Conservation (phyloP, 2,888 invertebrate genomes). For the Dolichopus griseipennis region DNA sequence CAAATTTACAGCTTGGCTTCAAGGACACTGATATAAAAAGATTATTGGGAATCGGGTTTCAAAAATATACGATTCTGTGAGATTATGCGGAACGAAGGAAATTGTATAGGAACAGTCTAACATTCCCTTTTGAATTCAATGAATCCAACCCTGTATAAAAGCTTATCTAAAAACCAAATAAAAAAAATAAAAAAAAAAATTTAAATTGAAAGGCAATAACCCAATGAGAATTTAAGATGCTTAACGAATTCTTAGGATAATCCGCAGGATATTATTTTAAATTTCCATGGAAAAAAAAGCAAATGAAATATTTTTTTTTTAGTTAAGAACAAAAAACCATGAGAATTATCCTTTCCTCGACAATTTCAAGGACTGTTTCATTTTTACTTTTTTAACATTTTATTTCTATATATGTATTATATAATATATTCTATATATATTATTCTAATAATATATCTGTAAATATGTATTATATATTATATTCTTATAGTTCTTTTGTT, state of each 20-base stretch:
- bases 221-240: background rate
- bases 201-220: constrained; percentile 3
- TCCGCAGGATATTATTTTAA: constrained; percentile 6
- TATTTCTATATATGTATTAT: background rate
- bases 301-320: too few relatives aligned
- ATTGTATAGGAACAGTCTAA: too few relatives aligned
- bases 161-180: too few relatives aligned
- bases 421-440: too few relatives aligned
- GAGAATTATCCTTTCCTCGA: background rate
- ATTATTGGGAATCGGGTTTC: too few relatives aligned
- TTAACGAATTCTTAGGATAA: background rate
- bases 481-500: background rate
- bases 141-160: too few relatives aligned
- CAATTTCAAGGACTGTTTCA: background rate
- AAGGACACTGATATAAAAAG: too few relatives aligned
- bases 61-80: too few relatives aligned
- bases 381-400: background rate
- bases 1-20: too few relatives aligned
- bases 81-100: too few relatives aligned
- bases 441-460: too few relatives aligned
- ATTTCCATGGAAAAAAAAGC: background rate
- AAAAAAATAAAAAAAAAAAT: background rate
- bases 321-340: background rate
- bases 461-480: background rate
- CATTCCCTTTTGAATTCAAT: too few relatives aligned